Evolutionary conservation across 2,797 vertebrate genomes (phyloP).

Genomic region (Channallabes apus): DNA sequence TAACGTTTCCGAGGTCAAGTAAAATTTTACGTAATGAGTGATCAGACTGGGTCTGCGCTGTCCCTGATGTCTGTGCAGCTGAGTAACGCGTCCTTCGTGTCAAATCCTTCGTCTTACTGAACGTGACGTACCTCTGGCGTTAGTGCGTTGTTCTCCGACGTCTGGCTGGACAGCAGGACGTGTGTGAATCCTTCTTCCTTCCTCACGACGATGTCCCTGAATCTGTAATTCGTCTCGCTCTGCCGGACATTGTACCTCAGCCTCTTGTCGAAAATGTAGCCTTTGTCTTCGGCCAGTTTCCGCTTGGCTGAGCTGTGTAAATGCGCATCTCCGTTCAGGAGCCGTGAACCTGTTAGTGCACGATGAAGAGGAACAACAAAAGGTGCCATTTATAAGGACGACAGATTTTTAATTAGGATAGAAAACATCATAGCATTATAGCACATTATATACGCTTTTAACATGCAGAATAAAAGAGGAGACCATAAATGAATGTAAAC

Average conservation of each 20-base stretch:
- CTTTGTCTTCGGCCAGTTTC: conserved; percentile 85
- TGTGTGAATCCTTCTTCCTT: conserved; percentile 98
- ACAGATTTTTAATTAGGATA: background rate
- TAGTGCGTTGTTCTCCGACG: conserved; percentile 94
- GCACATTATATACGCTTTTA: background rate
- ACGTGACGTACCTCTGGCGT: conserved; percentile 88
- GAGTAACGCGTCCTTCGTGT: conserved; percentile 4
- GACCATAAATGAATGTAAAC: too few relatives aligned
- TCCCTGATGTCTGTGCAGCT: background rate
- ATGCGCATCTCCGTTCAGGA: conserved; percentile 84
- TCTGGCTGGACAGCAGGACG: conserved; percentile 94
- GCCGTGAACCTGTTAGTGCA: conserved; percentile 74
- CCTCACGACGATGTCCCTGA: conserved; percentile 94
- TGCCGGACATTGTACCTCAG: conserved; percentile 96
- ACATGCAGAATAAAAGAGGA: background rate
- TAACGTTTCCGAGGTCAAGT: background rate
- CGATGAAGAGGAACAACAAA: conserved; percentile 14
- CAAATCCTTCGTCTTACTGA: background rate
- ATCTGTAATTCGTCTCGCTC: conserved; percentile 92
- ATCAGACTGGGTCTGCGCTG: background rate
- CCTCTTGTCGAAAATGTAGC: conserved; percentile 95
- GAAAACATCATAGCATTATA: background rate
- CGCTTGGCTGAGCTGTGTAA: conserved; percentile 88
- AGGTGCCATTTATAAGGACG: background rate
- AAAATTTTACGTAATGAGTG: background rate